These are phyloP conservation scores for Drosophila subpulchrella DNA, from an alignment of 1,140 invertebrate genomes.

Conservation along the genomic window DNA sequence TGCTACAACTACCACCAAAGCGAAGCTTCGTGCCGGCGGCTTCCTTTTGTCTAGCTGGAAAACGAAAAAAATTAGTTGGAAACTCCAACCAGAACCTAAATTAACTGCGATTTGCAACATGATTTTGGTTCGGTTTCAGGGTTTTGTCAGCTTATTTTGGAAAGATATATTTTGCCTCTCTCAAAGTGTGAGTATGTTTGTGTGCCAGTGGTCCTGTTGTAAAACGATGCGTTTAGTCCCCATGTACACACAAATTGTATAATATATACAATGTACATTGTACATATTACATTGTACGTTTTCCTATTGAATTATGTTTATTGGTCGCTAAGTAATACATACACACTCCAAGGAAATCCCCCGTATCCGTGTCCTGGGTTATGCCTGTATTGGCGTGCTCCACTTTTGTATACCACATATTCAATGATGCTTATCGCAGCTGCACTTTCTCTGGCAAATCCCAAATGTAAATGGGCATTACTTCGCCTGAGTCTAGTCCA, in stretches of 20 bases:
- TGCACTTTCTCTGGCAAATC: conserved; percentile 12
- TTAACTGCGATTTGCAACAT: conserved; percentile 64
- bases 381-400: conserved; percentile 45
- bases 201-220: background rate
- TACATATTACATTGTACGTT: background rate
- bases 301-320: conserved; percentile 53
- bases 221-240: conserved; percentile 12
- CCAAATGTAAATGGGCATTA: background rate
- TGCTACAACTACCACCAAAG: conserved; percentile 73
- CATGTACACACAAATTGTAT: background rate
- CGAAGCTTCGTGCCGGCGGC: conserved; percentile 59
- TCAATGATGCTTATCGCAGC: conserved; percentile 28
- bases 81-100: conserved; percentile 67
- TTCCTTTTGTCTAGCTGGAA: conserved; percentile 71
- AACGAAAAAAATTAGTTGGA: conserved; percentile 31
- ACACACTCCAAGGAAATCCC: conserved; percentile 40
- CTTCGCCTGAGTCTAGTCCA: background rate
- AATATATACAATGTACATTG: background rate
- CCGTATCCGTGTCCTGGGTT: conserved; percentile 3
- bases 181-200: background rate
- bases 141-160: conserved; percentile 28
- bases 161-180: background rate
- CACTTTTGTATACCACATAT: conserved; percentile 77
- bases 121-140: conserved; percentile 56
- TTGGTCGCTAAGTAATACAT: conserved; percentile 74